Evolutionary conservation across 2,888 invertebrate genomes (phyloP).

Genomic region (Cataglyphis livida): DNA sequence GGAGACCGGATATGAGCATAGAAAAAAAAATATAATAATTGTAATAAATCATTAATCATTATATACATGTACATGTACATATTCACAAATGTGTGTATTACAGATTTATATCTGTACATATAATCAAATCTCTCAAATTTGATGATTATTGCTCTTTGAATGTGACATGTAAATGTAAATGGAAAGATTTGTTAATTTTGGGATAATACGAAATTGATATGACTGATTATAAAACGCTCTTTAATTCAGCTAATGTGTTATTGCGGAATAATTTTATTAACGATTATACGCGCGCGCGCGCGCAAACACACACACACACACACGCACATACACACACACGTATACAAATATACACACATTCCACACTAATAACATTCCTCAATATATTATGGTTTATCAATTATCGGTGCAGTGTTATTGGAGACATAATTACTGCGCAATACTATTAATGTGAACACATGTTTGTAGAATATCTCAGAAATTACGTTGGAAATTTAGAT

Average conservation of each 20-base stretch:
- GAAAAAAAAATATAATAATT: not conserved
- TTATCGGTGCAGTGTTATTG: constrained; percentile 21
- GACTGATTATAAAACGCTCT: not conserved
- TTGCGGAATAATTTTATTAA: not conserved
- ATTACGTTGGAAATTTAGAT: not conserved
- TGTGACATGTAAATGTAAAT: not conserved
- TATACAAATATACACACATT: not conserved
- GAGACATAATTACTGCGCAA: not conserved
- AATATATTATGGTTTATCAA: constrained; percentile 7
- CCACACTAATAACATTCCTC: not conserved
- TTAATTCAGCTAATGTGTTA: not conserved
- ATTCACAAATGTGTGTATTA: not conserved
- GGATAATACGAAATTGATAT: not conserved
- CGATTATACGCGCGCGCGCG: not conserved
- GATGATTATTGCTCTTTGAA: not conserved
- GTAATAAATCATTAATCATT: not conserved
- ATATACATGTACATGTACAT: not conserved
- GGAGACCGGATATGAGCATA: not conserved
- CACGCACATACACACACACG: no score
- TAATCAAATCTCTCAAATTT: not conserved
- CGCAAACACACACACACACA: not conserved
- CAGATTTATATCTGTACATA: not conserved
- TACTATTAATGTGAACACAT: not conserved
- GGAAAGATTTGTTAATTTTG: not conserved
- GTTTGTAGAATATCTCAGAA: not conserved